Evolutionary conservation across 2,888 invertebrate species (phyloP).

Genomic region (Dendrolimus houi): DNA sequence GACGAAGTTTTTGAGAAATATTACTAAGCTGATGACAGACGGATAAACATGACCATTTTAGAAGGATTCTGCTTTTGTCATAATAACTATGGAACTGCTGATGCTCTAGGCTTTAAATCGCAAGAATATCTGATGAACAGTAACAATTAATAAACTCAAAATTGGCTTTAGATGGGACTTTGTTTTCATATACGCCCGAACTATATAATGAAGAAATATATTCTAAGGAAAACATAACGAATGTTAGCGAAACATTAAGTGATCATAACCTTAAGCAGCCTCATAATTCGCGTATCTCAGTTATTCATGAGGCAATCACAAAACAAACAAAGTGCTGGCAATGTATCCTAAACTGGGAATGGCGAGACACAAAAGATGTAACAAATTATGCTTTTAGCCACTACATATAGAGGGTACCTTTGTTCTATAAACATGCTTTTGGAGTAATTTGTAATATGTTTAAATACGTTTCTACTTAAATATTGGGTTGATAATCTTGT

Average conservation of each 20-base stretch:
- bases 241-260: neutral
- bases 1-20: no score
- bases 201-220: no score
- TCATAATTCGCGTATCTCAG: neutral
- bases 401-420: slow-evolving; percentile 1
- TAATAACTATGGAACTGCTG: no score
- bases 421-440: neutral
- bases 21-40: no score
- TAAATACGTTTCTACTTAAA: neutral
- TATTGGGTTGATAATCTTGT: neutral
- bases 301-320: neutral
- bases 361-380: slow-evolving; percentile 19
- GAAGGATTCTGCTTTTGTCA: no score
- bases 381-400: slow-evolving; percentile 23
- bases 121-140: no score
- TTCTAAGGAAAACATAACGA: no score
- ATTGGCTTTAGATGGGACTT: no score
- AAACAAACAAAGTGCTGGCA: slow-evolving; percentile 12
- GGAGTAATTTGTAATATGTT: neutral
- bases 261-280: neutral
- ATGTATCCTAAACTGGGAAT: slow-evolving; percentile 33
- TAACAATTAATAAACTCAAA: no score
- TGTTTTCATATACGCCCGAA: no score
- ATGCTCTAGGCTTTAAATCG: no score
- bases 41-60: no score